Conservation (phyloP, 2,888 invertebrate genomes). For the Punctoribates punctum region DNA sequence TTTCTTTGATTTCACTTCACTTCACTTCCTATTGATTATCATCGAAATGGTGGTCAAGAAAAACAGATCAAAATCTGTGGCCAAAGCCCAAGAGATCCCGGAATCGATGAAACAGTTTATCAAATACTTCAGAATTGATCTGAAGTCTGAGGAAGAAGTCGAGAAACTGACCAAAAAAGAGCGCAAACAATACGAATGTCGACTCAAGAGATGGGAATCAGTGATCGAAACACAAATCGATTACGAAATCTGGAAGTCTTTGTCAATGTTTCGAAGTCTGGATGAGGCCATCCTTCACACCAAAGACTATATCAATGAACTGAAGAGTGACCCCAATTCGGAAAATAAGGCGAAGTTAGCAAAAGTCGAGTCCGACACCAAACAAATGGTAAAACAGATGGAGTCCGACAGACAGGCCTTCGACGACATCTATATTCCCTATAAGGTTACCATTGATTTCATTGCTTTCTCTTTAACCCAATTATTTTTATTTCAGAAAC, state of each 20-base stretch:
- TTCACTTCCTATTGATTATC: no score
- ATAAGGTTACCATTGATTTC: not conserved
- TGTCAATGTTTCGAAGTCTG: not conserved
- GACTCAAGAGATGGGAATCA: conserved; percentile 17
- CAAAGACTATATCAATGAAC: not conserved
- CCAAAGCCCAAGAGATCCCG: no score
- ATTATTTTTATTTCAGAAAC: not conserved
- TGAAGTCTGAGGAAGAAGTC: not conserved
- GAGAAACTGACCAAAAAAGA: not conserved
- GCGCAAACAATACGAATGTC: not conserved
- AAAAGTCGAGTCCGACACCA: not conserved
- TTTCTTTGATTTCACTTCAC: no score
- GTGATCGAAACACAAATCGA: not conserved
- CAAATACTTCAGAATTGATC: not conserved
- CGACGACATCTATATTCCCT: not conserved
- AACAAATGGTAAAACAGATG: not conserved
- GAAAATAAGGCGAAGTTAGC: no score
- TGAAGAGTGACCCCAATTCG: not conserved
- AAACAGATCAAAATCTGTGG: no score
- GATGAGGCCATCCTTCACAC: not conserved
- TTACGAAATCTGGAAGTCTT: not conserved
- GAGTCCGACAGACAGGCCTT: not conserved
- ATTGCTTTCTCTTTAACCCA: not conserved
- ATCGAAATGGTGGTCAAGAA: no score
- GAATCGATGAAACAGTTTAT: not conserved